These are phyloP conservation scores for Takifugu rubripes DNA, from an alignment of 2,797 vertebrate species.

Conservation along the genomic window DNA sequence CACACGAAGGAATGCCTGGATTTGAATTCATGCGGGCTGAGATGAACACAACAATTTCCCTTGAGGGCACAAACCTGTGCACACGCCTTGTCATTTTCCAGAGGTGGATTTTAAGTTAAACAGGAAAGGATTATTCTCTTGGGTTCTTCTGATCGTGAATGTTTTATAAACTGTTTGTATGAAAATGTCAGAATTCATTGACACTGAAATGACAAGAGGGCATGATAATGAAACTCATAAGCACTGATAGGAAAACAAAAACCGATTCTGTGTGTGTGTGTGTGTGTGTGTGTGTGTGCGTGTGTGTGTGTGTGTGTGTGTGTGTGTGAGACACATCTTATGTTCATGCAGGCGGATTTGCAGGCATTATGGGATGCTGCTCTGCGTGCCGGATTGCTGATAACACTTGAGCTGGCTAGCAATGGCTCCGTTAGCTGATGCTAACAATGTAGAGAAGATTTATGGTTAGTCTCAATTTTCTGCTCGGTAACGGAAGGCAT, in stretches of 20 bases:
- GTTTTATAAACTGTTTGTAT: too few relatives aligned
- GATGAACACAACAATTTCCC: conserved; percentile 35
- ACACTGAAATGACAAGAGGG: too few relatives aligned
- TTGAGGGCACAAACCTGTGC: conserved; percentile 21
- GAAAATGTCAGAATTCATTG: too few relatives aligned
- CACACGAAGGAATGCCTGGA: conserved; percentile 12
- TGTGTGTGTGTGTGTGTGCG: too few relatives aligned
- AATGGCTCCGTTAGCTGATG: neutral
- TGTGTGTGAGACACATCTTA: conserved; percentile 11
- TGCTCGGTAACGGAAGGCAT: conserved; percentile 2
- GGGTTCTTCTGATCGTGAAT: too few relatives aligned
- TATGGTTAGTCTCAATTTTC: conserved; percentile 10
- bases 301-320: too few relatives aligned
- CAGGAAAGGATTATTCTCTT: too few relatives aligned
- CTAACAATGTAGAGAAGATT: conserved; percentile 8
- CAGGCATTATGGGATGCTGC: neutral
- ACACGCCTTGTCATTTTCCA: conserved; percentile 43
- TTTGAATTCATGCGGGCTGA: conserved; percentile 32
- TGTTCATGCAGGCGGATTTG: conserved; percentile 4
- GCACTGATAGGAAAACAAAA: too few relatives aligned
- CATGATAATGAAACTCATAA: too few relatives aligned
- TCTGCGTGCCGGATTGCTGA: conserved; percentile 8
- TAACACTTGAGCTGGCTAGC: conserved; percentile 2
- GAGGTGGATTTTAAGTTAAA: too few relatives aligned
- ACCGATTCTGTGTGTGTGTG: too few relatives aligned